Conservation (phyloP, 2,797 vertebrate genomes). For the Hemitrygon akajei region DNA sequence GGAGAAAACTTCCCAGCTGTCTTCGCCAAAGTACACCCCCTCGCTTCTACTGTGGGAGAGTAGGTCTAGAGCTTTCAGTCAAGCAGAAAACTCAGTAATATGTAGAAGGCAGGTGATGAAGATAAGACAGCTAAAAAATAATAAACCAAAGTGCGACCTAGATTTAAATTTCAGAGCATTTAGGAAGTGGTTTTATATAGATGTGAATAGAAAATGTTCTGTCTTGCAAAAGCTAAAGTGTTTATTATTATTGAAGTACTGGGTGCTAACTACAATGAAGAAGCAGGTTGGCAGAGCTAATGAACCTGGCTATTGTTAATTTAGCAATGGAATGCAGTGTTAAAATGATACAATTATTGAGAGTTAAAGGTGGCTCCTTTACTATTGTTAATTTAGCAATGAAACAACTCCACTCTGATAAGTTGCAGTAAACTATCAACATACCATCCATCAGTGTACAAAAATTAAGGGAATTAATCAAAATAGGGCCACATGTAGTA, state of each 20-base stretch:
- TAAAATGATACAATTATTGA: neutral
- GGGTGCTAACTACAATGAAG: neutral
- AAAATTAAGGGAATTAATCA: neutral
- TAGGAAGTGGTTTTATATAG: neutral
- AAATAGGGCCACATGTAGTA: neutral
- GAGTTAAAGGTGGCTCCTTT: neutral
- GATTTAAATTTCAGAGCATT: neutral
- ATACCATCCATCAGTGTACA: neutral
- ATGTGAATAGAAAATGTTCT: neutral
- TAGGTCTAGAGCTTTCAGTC: neutral
- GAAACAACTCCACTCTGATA: neutral
- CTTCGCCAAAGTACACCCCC: neutral
- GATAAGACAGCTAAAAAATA: neutral
- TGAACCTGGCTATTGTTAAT: too few relatives aligned
- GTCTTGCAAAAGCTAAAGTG: neutral
- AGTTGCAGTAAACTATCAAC: neutral
- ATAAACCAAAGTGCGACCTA: neutral
- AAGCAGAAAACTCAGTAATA: neutral
- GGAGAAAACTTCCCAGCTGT: neutral
- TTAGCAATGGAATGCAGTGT: neutral
- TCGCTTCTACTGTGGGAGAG: neutral
- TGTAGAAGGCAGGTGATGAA: neutral
- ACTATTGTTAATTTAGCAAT: neutral
- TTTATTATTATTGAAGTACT: neutral
- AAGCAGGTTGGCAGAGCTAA: neutral